Base-by-base conservation (phyloP, 2,797 vertebrate genomes). In the Phoebastria nigripes region DNA sequence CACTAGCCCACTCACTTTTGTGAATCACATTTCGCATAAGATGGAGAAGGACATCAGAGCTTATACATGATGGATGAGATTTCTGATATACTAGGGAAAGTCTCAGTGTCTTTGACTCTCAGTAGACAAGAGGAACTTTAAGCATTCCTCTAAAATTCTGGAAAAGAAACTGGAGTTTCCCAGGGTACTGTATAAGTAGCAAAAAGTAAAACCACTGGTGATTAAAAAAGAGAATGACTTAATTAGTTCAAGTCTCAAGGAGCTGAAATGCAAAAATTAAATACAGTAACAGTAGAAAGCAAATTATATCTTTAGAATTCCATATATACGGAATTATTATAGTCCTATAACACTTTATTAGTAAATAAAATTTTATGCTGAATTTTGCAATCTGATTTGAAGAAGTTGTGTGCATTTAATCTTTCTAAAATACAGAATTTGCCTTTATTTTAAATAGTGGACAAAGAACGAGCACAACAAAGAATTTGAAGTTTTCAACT, bases 401-500 rank as follows among this genome's bases (percentile, higher is more conserved):
- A 42, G 56, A 35, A 83, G 80, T 21, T 15, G 12, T 15, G 26
- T 51, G 22, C 5, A 37, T 59, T 37, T 52, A 22, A 35, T 17
- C 21, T 52, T 65, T 47, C 62, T 55, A 61, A 94, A 96, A 65
- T 4, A 46, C 3, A 58, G 16, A 65, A 67, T 87, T 83, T 31
- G 44, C 51, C 42, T 88, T 91, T 90, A 62, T 94, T 92, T 97
- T 41, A 81, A 31, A 95, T 5, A 97, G 97, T 94, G 90, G 97
- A 92, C 44, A 47, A 95, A 84, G 81, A 72, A 17, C 5, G 97
- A 96, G 39, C 83, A 91, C 33, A 59, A 95, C 87, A 97, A 83
- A 86, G 95, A 98, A 73, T 97, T 97, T 16, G 98, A 98, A 88
- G 93, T 98, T 90, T 44, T 55, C 15, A 77, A 96, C 82, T 82